Percentiles rank a stretch among this genome's conserved stretches.
These are phyloP conservation scores for Trichomalopsis sarcophagae DNA, from an alignment of 1,140 invertebrate species.

Conservation along the genomic window DNA sequence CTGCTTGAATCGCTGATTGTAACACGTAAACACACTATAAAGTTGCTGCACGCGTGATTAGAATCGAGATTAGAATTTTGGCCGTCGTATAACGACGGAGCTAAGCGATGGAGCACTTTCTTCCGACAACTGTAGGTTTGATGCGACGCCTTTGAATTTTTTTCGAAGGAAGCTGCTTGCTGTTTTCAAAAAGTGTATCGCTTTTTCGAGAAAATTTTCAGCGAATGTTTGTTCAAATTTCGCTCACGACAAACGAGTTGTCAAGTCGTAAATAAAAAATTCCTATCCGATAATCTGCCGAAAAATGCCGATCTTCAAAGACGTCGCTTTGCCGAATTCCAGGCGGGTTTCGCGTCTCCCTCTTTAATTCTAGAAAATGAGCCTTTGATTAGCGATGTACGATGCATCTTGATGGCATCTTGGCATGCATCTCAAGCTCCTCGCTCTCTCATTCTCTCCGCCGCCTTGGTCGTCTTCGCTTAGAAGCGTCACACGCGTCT, in stretches of 20 bases:
- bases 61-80: slow-evolving; percentile 33
- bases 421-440: slow-evolving; percentile 9
- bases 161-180: neutral
- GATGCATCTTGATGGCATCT: slow-evolving; percentile 12
- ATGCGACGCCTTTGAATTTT: neutral
- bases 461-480: neutral
- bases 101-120: neutral
- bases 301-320: no score
- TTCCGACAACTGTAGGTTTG: neutral
- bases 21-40: slow-evolving; percentile 20
- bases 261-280: no score
- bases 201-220: no score
- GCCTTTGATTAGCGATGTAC: slow-evolving; percentile 33
- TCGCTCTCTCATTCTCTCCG: neutral
- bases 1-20: neutral
- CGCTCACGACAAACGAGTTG: no score
- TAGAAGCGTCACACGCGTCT: neutral
- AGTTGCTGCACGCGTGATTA: slow-evolving; percentile 21
- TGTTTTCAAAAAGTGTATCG: no score
- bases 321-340: neutral
- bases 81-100: neutral
- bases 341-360: neutral
- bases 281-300: no score
- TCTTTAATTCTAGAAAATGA: slow-evolving; percentile 11
- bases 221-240: no score